Conservation (phyloP, 2,888 invertebrate genomes). For the Neria commutata region DNA sequence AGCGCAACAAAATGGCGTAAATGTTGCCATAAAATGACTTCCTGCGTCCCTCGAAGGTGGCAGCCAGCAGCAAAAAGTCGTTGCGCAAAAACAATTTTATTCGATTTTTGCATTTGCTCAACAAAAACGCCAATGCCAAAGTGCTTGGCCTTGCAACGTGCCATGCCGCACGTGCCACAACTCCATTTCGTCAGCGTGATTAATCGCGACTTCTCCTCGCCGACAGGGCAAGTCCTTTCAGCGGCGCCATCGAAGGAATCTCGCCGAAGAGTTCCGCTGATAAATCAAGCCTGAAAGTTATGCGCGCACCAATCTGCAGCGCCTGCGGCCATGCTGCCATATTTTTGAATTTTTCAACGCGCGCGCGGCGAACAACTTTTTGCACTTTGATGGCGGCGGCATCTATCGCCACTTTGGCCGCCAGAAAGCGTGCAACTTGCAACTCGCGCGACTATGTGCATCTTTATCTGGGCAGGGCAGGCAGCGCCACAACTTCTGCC, state of each 20-base stretch:
- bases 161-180: too few species aligned
- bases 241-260: too few species aligned
- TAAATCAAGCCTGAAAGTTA: slow-evolving; percentile 25
- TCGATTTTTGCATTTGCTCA: too few species aligned
- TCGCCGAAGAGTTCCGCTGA: too few species aligned
- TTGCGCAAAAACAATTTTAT: too few species aligned
- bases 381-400: neutral
- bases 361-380: slow-evolving; percentile 14
- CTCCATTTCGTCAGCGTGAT: too few species aligned
- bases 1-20: neutral
- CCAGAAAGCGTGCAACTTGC: slow-evolving; percentile 8
- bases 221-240: too few species aligned
- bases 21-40: neutral
- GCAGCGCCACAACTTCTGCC: neutral
- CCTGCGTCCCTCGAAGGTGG: too few species aligned
- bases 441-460: slow-evolving; percentile 23
- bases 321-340: slow-evolving; percentile 23
- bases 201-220: too few species aligned
- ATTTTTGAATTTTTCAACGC: slow-evolving; percentile 23
- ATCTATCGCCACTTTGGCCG: neutral
- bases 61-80: too few species aligned
- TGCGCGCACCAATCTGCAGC: slow-evolving; percentile 6
- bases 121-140: too few species aligned
- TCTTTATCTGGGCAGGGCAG: slow-evolving; percentile 21
- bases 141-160: too few species aligned